phyloP scores from a whole-genome alignment of 2,113 vertebrate species.

The Hippocampus comes region DNA sequence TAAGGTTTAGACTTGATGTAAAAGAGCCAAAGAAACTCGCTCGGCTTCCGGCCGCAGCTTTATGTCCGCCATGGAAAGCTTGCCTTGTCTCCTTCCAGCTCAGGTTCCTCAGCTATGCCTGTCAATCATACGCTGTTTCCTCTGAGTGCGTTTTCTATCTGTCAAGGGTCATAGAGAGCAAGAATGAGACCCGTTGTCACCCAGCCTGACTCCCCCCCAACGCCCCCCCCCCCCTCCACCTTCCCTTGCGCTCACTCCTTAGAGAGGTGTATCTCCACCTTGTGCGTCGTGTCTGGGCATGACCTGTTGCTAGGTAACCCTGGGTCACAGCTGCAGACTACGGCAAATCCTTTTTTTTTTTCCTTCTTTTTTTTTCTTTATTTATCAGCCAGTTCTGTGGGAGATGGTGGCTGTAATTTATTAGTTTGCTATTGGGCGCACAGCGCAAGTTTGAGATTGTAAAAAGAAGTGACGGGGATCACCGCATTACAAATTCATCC shows the following conservation, averaged over 20 bases:
- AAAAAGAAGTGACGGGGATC: conserved; percentile 64
- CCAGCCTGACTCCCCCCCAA: conserved; percentile 21
- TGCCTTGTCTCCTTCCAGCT: conserved; percentile 16
- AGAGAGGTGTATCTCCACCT: conserved; percentile 75
- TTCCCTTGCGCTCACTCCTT: conserved; percentile 54
- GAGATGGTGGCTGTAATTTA: conserved; percentile 79
- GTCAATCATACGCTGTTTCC: conserved; percentile 74
- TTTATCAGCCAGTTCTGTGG: conserved; percentile 79
- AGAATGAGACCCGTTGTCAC: conserved; percentile 62
- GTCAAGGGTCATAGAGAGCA: conserved; percentile 75
- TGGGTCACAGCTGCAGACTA: conserved; percentile 80
- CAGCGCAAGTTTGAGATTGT: conserved; percentile 75
- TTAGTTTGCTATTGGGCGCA: conserved; percentile 78
- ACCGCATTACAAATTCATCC: conserved; percentile 68
- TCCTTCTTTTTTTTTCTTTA: conserved; percentile 61
- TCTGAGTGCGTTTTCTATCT: conserved; percentile 78
- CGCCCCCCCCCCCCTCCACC: not conserved
- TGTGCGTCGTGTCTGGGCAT: conserved; percentile 79
- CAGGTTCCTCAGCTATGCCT: conserved; percentile 67
- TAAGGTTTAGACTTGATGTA: not conserved
- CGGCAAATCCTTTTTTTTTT: conserved; percentile 73
- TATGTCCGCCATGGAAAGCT: conserved; percentile 22
- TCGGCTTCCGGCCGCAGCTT: not conserved
- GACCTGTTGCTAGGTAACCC: conserved; percentile 84
- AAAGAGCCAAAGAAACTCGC: not conserved